Percentiles rank a stretch among this genome's conserved stretches.
These are phyloP conservation scores for Calephelis virginiensis DNA, from an alignment of 1,140 invertebrate species.

Conservation along the genomic window DNA sequence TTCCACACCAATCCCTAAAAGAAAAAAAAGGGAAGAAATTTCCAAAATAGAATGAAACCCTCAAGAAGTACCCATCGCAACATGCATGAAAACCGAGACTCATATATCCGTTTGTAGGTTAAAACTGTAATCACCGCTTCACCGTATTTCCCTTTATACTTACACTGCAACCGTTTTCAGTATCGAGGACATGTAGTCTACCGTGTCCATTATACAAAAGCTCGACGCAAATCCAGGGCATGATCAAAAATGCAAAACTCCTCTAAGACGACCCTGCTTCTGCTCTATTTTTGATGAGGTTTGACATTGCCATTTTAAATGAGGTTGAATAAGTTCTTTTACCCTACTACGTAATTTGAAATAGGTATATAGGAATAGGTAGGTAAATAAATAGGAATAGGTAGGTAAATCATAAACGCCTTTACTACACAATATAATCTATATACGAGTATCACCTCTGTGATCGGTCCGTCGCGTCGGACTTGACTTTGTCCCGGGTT, in stretches of 20 bases:
- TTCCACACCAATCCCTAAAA: too few relatives aligned
- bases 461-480: too few relatives aligned
- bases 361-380: too few relatives aligned
- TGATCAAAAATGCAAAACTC: constrained; percentile 37
- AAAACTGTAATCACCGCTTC: constrained; percentile 2
- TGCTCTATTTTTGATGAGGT: constrained; percentile 4
- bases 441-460: too few relatives aligned
- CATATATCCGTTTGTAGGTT: constrained; percentile 9
- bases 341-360: too few relatives aligned
- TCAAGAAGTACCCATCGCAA: neutral
- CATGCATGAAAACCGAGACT: neutral
- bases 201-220: constrained; percentile 28
- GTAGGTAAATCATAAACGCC: too few relatives aligned
- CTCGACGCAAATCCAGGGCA: constrained; percentile 28
- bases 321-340: neutral
- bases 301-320: constrained; percentile 8
- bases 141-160: constrained; percentile 1
- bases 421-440: too few relatives aligned
- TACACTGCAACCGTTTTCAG: neutral
- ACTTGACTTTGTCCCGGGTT: too few relatives aligned
- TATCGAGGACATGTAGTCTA: constrained; percentile 11
- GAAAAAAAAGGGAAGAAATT: too few relatives aligned
- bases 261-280: constrained; percentile 3
- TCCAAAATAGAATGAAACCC: neutral
- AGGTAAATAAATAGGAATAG: too few relatives aligned